phyloP scores from a whole-genome alignment of 1,140 invertebrate species.

The Micrasema minimum region DNA sequence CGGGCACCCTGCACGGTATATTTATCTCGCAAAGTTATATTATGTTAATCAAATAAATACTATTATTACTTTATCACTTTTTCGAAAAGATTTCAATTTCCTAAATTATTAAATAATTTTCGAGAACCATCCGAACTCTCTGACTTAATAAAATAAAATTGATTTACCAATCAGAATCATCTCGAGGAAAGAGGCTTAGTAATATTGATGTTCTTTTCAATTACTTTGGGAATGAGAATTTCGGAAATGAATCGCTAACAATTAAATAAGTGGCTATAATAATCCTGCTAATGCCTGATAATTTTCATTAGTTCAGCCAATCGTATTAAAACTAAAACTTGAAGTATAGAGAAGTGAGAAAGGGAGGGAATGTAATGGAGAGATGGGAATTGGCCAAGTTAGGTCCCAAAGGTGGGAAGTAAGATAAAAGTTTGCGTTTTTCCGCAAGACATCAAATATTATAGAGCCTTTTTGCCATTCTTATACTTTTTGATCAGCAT shows the following conservation, averaged over 20 bases:
- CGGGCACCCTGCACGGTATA: no score
- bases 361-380: no score
- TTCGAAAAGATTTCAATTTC: no score
- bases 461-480: neutral
- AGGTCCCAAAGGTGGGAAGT: neutral
- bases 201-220: neutral
- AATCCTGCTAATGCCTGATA: conserved; percentile 16
- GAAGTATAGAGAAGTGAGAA: no score
- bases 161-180: neutral
- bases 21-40: no score
- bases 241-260: neutral
- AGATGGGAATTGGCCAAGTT: conserved; percentile 7
- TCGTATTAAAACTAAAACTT: conserved; percentile 10
- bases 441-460: conserved; percentile 7
- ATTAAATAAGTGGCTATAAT: conserved; percentile 6
- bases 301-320: conserved; percentile 33
- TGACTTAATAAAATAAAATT: neutral
- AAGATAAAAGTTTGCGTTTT: conserved; percentile 11
- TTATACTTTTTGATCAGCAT: neutral
- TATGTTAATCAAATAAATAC: no score
- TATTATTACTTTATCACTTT: no score
- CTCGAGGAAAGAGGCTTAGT: conserved; percentile 5
- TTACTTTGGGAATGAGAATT: neutral
- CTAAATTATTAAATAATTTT: no score
- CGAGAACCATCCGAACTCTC: no score